Evolutionary conservation across 2,888 invertebrate genomes (phyloP), one percentile per base, ranked within the genome.

Genomic region (Xylocampa areola): DNA sequence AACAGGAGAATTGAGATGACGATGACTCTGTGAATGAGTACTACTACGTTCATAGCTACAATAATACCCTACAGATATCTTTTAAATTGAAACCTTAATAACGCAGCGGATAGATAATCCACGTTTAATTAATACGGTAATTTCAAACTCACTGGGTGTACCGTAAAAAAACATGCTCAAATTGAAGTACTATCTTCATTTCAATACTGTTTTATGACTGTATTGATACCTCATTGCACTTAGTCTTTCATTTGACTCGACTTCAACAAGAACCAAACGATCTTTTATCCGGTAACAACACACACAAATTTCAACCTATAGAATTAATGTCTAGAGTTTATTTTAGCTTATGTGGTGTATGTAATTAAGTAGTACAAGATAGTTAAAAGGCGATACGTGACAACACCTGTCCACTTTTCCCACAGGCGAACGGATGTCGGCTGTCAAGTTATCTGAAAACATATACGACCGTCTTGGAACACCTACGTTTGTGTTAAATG

Each of bases 401-500:
- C 83, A 87, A 78, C 92, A 93, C 92, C 92, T 92, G 92, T 88
- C 87, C 72, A 71, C 85, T 91, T 93, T 92, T 92, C 92, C 92
- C 92, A 92, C 92, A 89, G 79, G 32, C 66, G 73, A 84, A 79
- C 92, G 92, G 92, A 92, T 91, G 90, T 86, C 76, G 81, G 81
- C 80, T 85, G 88, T 88, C 89, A 77, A 77, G 82, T 76, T 87
- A 89, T 90, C 90, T 88, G 85, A 85, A 89, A 87, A 89, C 85
- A 87, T 82, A 82, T 79, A 81, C 81, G 68, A 60, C 74, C 58
- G 58, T 77, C 77, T 69, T 69, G 66, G 79, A 80, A 84, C 85
- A 80, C 83, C 81, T 83, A 84, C 80, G 79, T 75, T 73, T 75
- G 74, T 70, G 67, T 67, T 75, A 72, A 72, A 68, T 72, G 67